These are phyloP conservation scores for Beris chalybata DNA, from an alignment of 2,888 invertebrate genomes.

Conservation along the genomic window DNA sequence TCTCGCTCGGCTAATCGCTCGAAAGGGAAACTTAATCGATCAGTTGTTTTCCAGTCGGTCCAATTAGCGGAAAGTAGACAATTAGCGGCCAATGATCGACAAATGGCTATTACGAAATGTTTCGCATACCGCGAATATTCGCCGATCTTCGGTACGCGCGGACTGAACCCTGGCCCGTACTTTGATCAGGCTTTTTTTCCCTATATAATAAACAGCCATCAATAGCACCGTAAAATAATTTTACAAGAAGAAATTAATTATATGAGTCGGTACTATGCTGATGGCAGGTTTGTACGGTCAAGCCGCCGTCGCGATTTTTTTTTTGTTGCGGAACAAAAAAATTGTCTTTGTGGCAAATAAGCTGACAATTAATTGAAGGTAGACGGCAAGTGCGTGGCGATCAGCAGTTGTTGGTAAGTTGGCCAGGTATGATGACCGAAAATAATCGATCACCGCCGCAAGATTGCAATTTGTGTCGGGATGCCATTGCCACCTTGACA, in stretches of 20 bases:
- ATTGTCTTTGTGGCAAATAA: conserved; percentile 24
- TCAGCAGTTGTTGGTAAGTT: not conserved
- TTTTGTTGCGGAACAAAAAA: not conserved
- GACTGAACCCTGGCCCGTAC: not conserved
- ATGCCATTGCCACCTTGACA: conserved; percentile 7
- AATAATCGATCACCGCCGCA: conserved; percentile 18
- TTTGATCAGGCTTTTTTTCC: conserved; percentile 5
- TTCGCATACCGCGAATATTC: conserved; percentile 17
- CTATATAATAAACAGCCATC: conserved; percentile 16
- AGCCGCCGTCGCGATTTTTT: conserved; percentile 7
- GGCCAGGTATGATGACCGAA: conserved; percentile 1
- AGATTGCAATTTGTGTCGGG: not conserved
- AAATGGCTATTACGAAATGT: conserved; percentile 29
- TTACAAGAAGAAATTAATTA: conserved; percentile 14
- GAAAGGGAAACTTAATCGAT: conserved; percentile 30
- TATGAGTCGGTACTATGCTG: conserved; percentile 20
- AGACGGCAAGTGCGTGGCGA: not conserved
- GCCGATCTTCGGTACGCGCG: not conserved
- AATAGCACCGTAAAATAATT: conserved; percentile 2
- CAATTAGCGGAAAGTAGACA: conserved; percentile 37
- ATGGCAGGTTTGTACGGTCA: not conserved
- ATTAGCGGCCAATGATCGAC: conserved; percentile 27
- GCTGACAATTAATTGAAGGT: conserved; percentile 21
- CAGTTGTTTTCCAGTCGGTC: conserved; percentile 16
- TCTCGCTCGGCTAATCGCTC: not conserved